phyloP scores from a whole-genome alignment of 1,140 invertebrate genomes.

The Trialeurodes vaporariorum region DNA sequence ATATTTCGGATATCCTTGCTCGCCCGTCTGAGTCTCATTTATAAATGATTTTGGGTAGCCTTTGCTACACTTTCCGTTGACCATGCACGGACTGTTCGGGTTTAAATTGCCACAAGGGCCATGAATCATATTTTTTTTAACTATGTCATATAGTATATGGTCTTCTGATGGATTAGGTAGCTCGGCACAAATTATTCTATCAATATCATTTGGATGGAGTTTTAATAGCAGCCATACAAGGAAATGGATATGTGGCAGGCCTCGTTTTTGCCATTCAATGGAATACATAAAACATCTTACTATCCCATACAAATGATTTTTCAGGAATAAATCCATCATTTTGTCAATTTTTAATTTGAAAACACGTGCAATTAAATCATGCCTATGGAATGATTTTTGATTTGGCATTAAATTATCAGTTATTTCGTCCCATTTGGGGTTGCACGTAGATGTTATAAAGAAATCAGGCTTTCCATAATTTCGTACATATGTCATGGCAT shows the following conservation, averaged over 20 bases:
- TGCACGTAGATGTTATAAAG: slow-evolving; percentile 37
- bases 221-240: slow-evolving; percentile 34
- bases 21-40: slow-evolving; percentile 25
- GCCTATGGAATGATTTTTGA: slow-evolving; percentile 23
- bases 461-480: slow-evolving; percentile 34
- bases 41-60: slow-evolving; percentile 30
- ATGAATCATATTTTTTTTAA: slow-evolving; percentile 41
- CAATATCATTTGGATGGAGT: slow-evolving; percentile 31
- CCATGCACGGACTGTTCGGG: slow-evolving; percentile 37
- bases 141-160: slow-evolving; percentile 33
- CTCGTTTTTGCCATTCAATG: slow-evolving; percentile 38
- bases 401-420: slow-evolving; percentile 23
- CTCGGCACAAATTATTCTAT: slow-evolving; percentile 41
- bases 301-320: not conserved
- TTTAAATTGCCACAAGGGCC: slow-evolving; percentile 41
- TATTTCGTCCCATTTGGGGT: slow-evolving; percentile 39
- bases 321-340: slow-evolving; percentile 16
- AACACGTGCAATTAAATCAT: slow-evolving; percentile 19
- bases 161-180: slow-evolving; percentile 38
- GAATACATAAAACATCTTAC: slow-evolving; percentile 27
- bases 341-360: slow-evolving; percentile 19
- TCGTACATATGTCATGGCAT: slow-evolving; percentile 40
- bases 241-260: too few species aligned
- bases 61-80: slow-evolving; percentile 38
- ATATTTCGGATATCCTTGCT: slow-evolving; percentile 34